phyloP scores from a whole-genome alignment of 1,140 invertebrate species.

The Cheumatopsyche charites region DNA sequence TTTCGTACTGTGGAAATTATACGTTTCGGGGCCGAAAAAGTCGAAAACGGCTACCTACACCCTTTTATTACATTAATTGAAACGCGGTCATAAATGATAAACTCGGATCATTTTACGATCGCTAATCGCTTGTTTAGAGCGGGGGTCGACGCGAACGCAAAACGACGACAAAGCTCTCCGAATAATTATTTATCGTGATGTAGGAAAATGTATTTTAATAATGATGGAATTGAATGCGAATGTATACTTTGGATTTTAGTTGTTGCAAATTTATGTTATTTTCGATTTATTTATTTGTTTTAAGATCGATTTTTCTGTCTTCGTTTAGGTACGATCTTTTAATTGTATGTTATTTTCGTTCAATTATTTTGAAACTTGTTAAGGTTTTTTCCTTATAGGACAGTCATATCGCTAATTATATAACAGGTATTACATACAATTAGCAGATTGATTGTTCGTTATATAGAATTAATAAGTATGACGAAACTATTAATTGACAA shows the following conservation, averaged over 20 bases:
- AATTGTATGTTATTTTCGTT: too few species aligned
- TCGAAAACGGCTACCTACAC: slow-evolving; percentile 34
- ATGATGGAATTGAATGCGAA: not conserved
- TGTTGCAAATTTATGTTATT: too few species aligned
- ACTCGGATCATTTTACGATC: slow-evolving; percentile 47
- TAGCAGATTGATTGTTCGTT: too few species aligned
- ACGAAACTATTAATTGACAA: too few species aligned
- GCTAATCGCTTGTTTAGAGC: slow-evolving; percentile 46
- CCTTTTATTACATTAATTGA: slow-evolving; percentile 48
- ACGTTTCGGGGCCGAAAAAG: slow-evolving; percentile 31
- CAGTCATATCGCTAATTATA: too few species aligned
- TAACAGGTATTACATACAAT: too few species aligned
- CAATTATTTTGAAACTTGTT: too few species aligned
- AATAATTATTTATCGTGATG: not conserved
- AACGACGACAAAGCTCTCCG: not conserved
- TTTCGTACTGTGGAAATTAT: slow-evolving; percentile 30
- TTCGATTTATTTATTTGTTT: too few species aligned
- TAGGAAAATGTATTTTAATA: not conserved
- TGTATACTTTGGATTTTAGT: not conserved
- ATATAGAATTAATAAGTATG: too few species aligned
- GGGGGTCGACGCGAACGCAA: not conserved
- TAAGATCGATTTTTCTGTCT: too few species aligned
- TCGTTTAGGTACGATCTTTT: too few species aligned
- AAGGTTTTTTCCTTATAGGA: too few species aligned
- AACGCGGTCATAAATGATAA: slow-evolving; percentile 48